These are phyloP conservation scores for Urocyon cinereoargenteus DNA, from an alignment of 2,797 vertebrate genomes.

Conservation along the genomic window DNA sequence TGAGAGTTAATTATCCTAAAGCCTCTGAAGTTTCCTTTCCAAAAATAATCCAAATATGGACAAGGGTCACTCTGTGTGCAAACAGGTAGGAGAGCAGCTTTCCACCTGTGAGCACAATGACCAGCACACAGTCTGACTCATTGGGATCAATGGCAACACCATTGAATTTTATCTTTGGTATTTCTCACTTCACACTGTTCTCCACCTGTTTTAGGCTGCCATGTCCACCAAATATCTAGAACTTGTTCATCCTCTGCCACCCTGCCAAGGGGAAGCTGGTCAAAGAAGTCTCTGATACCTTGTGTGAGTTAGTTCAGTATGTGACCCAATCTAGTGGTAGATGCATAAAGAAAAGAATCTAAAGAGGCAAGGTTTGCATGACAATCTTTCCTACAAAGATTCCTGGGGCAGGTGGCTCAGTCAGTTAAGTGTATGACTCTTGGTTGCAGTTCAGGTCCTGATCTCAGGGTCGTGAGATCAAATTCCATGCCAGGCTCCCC, in stretches of 20 bases:
- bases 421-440: background rate
- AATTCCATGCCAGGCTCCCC: background rate
- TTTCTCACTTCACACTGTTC: background rate
- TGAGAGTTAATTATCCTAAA: conserved; percentile 1
- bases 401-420: background rate
- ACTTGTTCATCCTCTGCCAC: background rate
- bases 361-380: background rate
- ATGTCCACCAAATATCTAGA: background rate
- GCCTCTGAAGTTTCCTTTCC: background rate
- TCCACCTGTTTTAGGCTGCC: background rate
- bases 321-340: background rate
- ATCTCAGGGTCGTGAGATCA: background rate
- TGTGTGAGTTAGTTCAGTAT: background rate
- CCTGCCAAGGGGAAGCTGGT: background rate
- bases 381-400: background rate
- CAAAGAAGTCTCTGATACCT: background rate
- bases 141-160: background rate
- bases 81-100: background rate
- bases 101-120: accelerated
- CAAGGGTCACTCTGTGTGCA: background rate
- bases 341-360: background rate
- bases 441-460: background rate
- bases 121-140: background rate
- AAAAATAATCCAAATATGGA: background rate
- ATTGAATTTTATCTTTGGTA: background rate